Conservation (phyloP, 2,888 invertebrate species). For the Eupithecia exiguata region DNA sequence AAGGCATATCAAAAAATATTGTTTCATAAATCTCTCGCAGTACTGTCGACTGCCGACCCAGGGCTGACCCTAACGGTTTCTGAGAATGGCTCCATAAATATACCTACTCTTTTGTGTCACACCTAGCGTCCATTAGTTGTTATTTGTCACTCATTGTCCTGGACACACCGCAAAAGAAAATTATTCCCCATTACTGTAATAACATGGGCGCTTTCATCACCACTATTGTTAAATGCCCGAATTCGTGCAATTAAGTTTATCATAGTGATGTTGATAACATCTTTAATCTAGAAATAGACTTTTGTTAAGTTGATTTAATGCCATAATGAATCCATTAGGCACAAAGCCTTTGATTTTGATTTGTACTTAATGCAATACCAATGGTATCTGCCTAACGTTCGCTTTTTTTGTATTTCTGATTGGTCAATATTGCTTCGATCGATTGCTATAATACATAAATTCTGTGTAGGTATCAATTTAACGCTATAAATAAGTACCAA, state of each 20-base stretch:
- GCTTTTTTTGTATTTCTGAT: background rate
- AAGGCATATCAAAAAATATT: slow-evolving; percentile 6
- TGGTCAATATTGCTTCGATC: background rate
- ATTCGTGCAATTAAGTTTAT: slow-evolving; percentile 16
- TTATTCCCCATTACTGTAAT: slow-evolving; percentile 43
- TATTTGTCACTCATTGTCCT: slow-evolving; percentile 73
- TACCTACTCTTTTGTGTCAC: slow-evolving; percentile 55
- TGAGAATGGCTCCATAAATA: slow-evolving; percentile 44
- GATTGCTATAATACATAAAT: background rate
- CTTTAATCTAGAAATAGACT: slow-evolving; percentile 14
- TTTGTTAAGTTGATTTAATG: background rate
- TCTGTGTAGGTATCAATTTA: background rate
- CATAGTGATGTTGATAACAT: slow-evolving; percentile 13
- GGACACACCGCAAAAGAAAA: slow-evolving; percentile 59
- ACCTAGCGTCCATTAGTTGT: slow-evolving; percentile 68
- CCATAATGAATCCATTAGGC: slow-evolving; percentile 22
- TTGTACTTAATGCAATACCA: background rate
- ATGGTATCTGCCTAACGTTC: background rate
- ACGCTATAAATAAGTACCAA: background rate
- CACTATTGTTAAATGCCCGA: slow-evolving; percentile 4
- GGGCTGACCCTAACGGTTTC: slow-evolving; percentile 40
- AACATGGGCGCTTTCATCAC: slow-evolving; percentile 33
- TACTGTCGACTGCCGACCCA: slow-evolving; percentile 22
- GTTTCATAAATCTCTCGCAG: slow-evolving; percentile 8
- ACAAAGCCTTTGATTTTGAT: background rate